phyloP scores from a whole-genome alignment of 2,797 vertebrate species.

The Pachyuromys duprasi region DNA sequence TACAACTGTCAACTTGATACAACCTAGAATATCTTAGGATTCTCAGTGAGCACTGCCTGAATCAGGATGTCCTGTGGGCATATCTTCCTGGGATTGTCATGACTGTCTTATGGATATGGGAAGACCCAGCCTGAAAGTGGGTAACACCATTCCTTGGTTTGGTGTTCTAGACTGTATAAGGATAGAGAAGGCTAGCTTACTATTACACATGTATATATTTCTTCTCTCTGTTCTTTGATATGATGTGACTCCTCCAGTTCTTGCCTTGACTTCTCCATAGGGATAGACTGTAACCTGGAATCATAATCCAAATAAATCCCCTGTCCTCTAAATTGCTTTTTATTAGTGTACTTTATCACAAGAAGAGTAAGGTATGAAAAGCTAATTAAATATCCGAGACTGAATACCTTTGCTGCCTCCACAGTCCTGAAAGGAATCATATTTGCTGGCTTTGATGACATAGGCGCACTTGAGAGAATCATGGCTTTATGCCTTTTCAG shows the following conservation, averaged over 20 bases:
- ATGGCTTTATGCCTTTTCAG: neutral
- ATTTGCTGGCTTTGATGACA: neutral
- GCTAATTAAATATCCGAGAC: neutral
- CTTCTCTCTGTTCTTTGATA: neutral
- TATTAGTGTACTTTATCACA: neutral
- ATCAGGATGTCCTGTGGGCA: neutral
- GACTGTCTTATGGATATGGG: neutral
- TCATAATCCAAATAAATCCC: neutral
- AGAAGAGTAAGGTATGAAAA: neutral
- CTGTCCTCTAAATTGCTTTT: neutral
- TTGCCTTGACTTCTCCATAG: neutral
- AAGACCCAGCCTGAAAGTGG: neutral
- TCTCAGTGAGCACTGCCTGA: neutral
- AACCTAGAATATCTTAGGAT: neutral
- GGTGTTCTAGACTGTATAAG: neutral
- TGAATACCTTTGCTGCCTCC: neutral
- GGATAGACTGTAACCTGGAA: neutral
- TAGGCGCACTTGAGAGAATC: neutral
- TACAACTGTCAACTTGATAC: neutral
- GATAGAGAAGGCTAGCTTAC: neutral
- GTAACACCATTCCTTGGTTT: neutral
- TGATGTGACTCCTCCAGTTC: neutral
- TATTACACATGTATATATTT: neutral
- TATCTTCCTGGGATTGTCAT: neutral
- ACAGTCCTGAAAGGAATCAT: neutral